phyloP scores from a whole-genome alignment of 2,888 invertebrate species.

The Rhingia campestris region DNA sequence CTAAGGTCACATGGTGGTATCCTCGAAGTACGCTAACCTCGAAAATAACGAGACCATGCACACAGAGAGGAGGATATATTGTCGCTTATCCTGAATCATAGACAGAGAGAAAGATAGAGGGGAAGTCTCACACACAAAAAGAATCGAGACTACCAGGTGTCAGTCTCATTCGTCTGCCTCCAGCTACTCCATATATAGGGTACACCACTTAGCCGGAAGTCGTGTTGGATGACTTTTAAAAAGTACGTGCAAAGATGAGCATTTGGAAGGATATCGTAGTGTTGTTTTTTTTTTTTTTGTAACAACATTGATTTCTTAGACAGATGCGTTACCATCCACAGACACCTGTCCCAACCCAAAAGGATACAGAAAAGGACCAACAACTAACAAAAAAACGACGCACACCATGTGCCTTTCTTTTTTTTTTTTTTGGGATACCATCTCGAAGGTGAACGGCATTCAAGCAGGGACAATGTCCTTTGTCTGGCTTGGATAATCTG shows the following conservation, averaged over 20 bases:
- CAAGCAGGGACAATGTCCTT: conserved; percentile 64
- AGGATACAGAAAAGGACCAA: conserved; percentile 35
- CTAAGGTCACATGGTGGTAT: conserved; percentile 25
- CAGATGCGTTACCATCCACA: conserved; percentile 45
- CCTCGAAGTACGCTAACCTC: conserved; percentile 29
- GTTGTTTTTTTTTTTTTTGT: neutral
- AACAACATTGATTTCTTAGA: conserved; percentile 22
- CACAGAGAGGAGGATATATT: neutral
- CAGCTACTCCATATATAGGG: neutral
- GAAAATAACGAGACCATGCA: neutral
- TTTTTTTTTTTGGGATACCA: conserved; percentile 31
- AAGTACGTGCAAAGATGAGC: conserved; percentile 8
- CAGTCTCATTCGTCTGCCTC: conserved; percentile 11
- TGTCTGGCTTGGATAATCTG: conserved; percentile 40
- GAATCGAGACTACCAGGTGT: conserved; percentile 38
- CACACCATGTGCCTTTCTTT: conserved; percentile 44
- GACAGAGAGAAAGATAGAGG: neutral
- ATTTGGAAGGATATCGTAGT: conserved; percentile 6
- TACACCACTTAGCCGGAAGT: conserved; percentile 52
- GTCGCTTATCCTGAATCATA: neutral
- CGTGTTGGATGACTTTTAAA: conserved; percentile 6
- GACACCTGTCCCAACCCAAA: conserved; percentile 52
- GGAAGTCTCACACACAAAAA: neutral
- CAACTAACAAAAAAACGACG: neutral
- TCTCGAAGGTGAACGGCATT: conserved; percentile 58